Evolutionary conservation across 1,140 invertebrate species (phyloP), one percentile per base, ranked within the genome.

Genomic region (Vanessa tameamea): DNA sequence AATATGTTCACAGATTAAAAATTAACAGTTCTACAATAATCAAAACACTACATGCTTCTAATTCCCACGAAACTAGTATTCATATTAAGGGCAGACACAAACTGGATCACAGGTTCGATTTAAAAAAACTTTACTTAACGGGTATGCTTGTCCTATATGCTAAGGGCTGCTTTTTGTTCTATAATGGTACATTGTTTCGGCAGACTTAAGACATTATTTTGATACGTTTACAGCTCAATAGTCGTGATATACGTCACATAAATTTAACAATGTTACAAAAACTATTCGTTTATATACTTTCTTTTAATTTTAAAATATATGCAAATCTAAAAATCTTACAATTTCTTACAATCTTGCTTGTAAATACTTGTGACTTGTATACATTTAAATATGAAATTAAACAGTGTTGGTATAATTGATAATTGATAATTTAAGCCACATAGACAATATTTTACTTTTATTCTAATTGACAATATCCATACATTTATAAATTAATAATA

Each of bases 11-110:
- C 37, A 43, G 37, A 43, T 43, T 43, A 43, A 43, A 43, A 43
- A 43, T 11, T 3, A 31, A 43, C 37, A 9, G 37, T 43, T 8
- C 37, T 15, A 15, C 48, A 20, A 59, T 20, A 14, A 51, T 59
- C 64, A 66, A 61, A 72, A 70, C 61, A 23, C 64, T 23, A 53
- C 53, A 63, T 43, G 9, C 23, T 51, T 72, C 69, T 70, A 74
- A 64, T 77, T 73, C 78, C 47, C 75, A 75, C 72, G 64, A 67
- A 73, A 74, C 68, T 43, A 69, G 75, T 79, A 53, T 57, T 48
- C 20, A 57, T 47, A 70, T 64, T 63, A 57, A 69, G 50, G 69
- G 64, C 61, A 26, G 69, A 64, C 47, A 59, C 67, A 68, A 72
- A 72, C 69, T 66, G 47, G 57, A 69, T 48, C 55, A 69, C 55